A percentile compares a stretch with the other conserved stretches of the same genome.
These are phyloP conservation scores for Peucedramus taeniatus DNA, from an alignment of 2,113 vertebrate species.

Conservation along the genomic window DNA sequence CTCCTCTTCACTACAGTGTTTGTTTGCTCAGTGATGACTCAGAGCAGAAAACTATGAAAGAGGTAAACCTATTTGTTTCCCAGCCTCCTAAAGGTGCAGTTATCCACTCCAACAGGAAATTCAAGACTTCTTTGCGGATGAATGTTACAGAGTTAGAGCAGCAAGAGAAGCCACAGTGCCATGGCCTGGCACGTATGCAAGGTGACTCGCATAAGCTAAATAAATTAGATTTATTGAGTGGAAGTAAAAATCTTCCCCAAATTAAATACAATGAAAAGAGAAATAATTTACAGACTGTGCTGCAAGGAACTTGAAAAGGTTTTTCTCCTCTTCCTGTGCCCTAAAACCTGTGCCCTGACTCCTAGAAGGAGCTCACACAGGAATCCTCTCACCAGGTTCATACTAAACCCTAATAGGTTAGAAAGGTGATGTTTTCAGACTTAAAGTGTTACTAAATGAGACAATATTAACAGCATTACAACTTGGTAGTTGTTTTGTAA, in stretches of 20 bases:
- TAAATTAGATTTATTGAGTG: not conserved
- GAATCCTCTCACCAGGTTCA: not conserved
- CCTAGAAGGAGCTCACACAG: rapidly evolving
- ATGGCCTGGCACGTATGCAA: not conserved
- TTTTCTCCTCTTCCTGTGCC: not conserved
- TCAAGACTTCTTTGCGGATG: not conserved
- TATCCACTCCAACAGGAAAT: conserved; percentile 7
- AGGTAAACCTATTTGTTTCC: not conserved
- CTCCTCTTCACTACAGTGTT: not conserved
- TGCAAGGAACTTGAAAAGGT: not conserved
- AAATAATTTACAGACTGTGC: not conserved
- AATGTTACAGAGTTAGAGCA: not conserved
- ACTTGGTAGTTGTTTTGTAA: not conserved
- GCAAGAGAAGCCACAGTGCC: not conserved
- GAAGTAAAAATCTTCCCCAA: not conserved
- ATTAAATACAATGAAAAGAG: not conserved
- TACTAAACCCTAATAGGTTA: not conserved
- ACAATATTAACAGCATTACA: not conserved
- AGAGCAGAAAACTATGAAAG: not conserved
- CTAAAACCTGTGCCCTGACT: not conserved
- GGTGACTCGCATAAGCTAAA: not conserved
- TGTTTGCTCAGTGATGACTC: conserved; percentile 1
- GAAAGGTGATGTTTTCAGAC: not conserved
- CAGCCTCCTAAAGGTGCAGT: not conserved
- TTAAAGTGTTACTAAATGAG: not conserved